Base-by-base conservation (phyloP, 1,140 invertebrate species). In the Trichomalopsis sarcophagae region DNA sequence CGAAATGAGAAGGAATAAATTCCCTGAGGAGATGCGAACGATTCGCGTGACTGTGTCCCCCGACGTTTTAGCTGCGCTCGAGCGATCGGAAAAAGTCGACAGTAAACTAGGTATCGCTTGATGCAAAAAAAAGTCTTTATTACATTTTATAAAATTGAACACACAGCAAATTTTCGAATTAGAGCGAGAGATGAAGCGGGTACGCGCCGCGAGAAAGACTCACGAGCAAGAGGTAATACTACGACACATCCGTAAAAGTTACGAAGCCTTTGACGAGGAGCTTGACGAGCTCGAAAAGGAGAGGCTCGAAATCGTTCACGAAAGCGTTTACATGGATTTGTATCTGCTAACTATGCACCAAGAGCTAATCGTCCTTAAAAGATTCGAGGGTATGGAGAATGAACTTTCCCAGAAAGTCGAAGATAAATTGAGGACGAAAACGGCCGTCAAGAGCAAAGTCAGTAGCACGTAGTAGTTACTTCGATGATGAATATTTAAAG, bases 261-360 rank as follows among this genome's bases (percentile, higher is more conserved):
- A 96, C 40, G 90, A 94, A 40, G 89, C 94, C 36, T 96, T 97
- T 84, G 97, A 98, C 91, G 90, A 94, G 6, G 92, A 95, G 50
- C 89, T 97, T 14, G 90, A 94, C 30, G 90, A 95, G 73, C 90
- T 97, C 5, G 93, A 95, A 84, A 91, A 94, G 71, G 93, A 95
- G 73, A 94, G 96, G 81, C 94, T 96, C 23, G 91, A 95, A 7
- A 93, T 96, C 2, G 94, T 96, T 79, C 92, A 95, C 36, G 93
- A 95, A 7, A 94, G 95, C 80, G 95, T 96, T 87, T 94, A 96
- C 81, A 92, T 96, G 69, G 94, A 95, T 82, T 87, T 95, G 47
- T 95, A 95, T 90, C 91, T 97, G 81, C 94, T 97, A n/a, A 96
- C 96, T 21, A 89, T 97, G 14, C 96, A 97, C 91, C 96, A 97